phyloP scores from a whole-genome alignment of 2,888 invertebrate species.

The Argyra leucocephala region DNA sequence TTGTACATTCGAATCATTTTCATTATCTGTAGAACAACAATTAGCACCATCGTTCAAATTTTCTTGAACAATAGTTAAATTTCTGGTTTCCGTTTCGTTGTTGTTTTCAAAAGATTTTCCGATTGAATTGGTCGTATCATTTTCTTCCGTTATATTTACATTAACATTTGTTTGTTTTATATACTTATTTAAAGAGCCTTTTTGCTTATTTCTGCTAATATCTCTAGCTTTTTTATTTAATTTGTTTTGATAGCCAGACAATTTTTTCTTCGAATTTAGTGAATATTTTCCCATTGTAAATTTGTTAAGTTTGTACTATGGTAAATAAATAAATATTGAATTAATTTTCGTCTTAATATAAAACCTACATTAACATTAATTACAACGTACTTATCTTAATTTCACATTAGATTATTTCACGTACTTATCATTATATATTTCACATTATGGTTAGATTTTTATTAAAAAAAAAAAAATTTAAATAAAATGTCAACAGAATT shows the following conservation, averaged over 20 bases:
- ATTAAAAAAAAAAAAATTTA: too few species aligned
- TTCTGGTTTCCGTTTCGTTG: neutral
- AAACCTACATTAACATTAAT: conserved; percentile 1
- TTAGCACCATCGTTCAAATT: too few species aligned
- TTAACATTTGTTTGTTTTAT: conserved; percentile 1
- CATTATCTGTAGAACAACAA: too few species aligned
- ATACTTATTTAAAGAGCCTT: conserved; percentile 1
- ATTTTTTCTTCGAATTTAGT: conserved; percentile 1
- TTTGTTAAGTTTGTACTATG: conserved; percentile 1
- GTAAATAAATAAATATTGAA: conserved; percentile 1
- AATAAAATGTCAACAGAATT: too few species aligned
- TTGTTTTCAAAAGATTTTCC: neutral
- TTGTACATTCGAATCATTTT: too few species aligned
- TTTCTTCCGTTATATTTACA: conserved; percentile 1
- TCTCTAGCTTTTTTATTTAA: too few species aligned
- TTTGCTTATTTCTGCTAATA: conserved; percentile 1
- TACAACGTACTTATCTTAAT: conserved; percentile 1
- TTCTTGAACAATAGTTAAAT: too few species aligned
- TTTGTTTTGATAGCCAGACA: too few species aligned
- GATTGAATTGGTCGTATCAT: conserved; percentile 1
- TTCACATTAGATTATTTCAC: conserved; percentile 1
- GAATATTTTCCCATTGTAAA: conserved; percentile 1
- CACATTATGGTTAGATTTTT: too few species aligned
- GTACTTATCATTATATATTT: conserved; percentile 1
- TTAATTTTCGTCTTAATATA: neutral